Evolutionary conservation across 2,888 invertebrate genomes (phyloP), one percentile per base, ranked within the genome.

Genomic region (Torymus texanus): DNA sequence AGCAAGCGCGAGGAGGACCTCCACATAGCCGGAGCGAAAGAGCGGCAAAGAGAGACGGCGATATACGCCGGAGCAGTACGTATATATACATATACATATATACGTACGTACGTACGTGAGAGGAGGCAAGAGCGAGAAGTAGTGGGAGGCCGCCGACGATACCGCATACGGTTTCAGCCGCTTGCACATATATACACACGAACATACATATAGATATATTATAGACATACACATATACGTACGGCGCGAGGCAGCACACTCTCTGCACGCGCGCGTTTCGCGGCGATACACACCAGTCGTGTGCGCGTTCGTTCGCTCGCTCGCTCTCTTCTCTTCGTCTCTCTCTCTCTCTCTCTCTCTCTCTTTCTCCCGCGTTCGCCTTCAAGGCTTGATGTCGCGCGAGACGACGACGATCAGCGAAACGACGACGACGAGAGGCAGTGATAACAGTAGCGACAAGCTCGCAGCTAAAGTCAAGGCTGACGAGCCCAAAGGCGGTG

Each of bases 91-190:
- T 21, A 21, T 2, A 21, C 2, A 21, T 21, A 21, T 21, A 21
- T 21, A 21, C 8, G 21, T 29, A 8, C 55, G 68, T n/a, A 29
- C 56, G 68, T 13, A 18, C 18, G 13, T 18, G 24, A 14, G 21
- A 29, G 41, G 58, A 29, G 29, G 53, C 50, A 13, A 41, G 41
- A 41, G 59, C 51, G 61, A 13, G 61, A 53, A 53, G 10, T 41
- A 58, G 81, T 62, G 73, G 73, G 70, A 71, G 81, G 58, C 56
- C 58, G 63, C 63, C 66, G 79, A 63, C 67, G 74, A 74, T 71
- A 79, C 75, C 81, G 81, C 81, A 76, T 81, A 79, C 72, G 76
- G 73, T 79, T 73, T 76, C 75, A 68, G 67, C 68, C 79, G 76
- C 74, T 58, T 56, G 68, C 29, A 58, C 21, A 62, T 13, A 11